phyloP scores from a whole-genome alignment of 2,888 invertebrate genomes.

The Drosophila putrida region DNA sequence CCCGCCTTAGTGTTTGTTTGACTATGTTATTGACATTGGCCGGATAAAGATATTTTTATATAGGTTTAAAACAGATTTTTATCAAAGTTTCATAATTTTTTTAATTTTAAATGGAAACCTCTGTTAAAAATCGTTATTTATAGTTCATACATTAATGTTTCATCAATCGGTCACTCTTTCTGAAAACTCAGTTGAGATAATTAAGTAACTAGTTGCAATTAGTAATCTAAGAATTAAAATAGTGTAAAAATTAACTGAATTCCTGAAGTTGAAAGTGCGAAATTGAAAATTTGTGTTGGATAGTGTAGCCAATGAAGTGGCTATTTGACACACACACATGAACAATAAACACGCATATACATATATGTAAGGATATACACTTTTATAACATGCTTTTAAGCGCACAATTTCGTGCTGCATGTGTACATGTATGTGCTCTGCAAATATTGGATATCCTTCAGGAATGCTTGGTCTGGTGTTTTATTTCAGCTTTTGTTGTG shows the following conservation, averaged over 20 bases:
- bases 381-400: slow-evolving; percentile 33
- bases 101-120: too few species aligned
- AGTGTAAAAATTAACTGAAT: not conserved
- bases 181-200: too few species aligned
- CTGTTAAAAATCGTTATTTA: too few species aligned
- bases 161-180: too few species aligned
- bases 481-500: slow-evolving; percentile 45
- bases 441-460: slow-evolving; percentile 21
- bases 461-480: slow-evolving; percentile 32
- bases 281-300: not conserved
- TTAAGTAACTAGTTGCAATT: too few species aligned
- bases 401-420: slow-evolving; percentile 1
- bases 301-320: slow-evolving; percentile 18
- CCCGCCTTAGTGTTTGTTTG: too few species aligned
- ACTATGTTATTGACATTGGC: too few species aligned
- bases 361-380: slow-evolving; percentile 4
- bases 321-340: not conserved
- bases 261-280: not conserved
- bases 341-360: slow-evolving; percentile 4
- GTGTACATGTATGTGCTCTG: not conserved
- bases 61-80: too few species aligned
- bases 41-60: not conserved
- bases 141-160: too few species aligned
- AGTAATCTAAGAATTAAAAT: too few species aligned
- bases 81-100: too few species aligned